phyloP scores from a whole-genome alignment of 2,797 vertebrate species.

The Melopsittacus undulatus region DNA sequence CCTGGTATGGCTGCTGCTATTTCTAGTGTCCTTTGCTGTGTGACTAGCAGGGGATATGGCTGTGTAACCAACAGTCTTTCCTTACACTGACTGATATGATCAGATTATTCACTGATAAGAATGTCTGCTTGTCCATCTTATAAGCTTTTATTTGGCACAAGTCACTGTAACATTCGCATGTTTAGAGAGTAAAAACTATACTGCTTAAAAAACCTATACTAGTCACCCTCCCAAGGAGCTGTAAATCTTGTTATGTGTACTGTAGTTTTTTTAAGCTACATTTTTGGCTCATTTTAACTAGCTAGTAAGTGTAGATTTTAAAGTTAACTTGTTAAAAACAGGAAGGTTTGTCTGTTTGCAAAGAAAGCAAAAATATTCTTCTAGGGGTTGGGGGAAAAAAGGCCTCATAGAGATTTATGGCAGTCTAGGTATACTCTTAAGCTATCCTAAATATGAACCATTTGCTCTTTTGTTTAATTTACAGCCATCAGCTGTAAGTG shows the following conservation, averaged over 20 bases:
- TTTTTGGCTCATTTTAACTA: background rate
- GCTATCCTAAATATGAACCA: background rate
- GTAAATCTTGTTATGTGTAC: background rate
- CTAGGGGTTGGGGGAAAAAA: background rate
- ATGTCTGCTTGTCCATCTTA: background rate
- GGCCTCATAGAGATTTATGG: background rate
- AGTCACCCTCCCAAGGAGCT: background rate
- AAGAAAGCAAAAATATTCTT: background rate
- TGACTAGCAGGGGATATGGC: background rate
- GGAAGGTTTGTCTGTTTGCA: background rate
- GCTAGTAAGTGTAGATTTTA: background rate
- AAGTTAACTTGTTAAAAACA: background rate
- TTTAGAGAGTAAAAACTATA: background rate
- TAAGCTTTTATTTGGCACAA: background rate
- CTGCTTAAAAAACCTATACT: background rate
- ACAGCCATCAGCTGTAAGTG: background rate
- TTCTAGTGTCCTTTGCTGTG: background rate
- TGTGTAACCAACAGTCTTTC: background rate
- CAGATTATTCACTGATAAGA: background rate
- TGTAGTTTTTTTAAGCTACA: background rate
- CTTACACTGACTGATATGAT: background rate
- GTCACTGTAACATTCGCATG: background rate
- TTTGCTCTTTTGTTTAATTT: background rate
- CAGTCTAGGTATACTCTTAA: background rate
- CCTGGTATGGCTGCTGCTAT: background rate